A percentile compares a stretch with the other conserved stretches of the same genome.
Conservation (phyloP, 2,888 invertebrate species). For the Folsomia manolachei region DNA sequence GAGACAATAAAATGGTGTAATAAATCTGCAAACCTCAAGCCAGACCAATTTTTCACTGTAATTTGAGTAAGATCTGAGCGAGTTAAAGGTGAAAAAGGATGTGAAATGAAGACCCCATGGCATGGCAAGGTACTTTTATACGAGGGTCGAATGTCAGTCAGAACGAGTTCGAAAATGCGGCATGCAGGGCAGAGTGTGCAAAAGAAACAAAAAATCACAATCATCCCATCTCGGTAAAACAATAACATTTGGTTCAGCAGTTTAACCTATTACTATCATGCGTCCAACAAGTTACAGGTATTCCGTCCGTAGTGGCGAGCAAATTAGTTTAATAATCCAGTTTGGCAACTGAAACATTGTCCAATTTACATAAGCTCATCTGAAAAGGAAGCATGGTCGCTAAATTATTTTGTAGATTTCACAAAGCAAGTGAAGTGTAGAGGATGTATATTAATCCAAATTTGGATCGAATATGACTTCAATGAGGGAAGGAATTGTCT, state of each 20-base stretch:
- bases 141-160: neutral
- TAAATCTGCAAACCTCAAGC: neutral
- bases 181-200: neutral
- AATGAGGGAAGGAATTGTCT: neutral
- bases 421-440: neutral
- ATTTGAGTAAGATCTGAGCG: neutral
- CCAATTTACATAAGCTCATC: conserved; percentile 2
- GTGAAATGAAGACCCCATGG: neutral
- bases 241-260: neutral
- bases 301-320: neutral
- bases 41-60: neutral
- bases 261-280: neutral
- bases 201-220: neutral
- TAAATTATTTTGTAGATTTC: neutral
- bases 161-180: neutral
- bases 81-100: neutral
- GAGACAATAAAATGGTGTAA: neutral
- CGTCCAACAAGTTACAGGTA: no score
- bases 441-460: conserved; percentile 10
- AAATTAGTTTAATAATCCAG: conserved; percentile 33
- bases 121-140: no score
- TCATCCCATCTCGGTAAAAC: no score
- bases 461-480: conserved; percentile 17
- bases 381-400: conserved; percentile 7
- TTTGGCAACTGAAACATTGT: conserved; percentile 40